Percentiles rank a stretch among this genome's conserved stretches.
Evolutionary conservation across 1,140 invertebrate species (phyloP).

Genomic region (Pogonomyrmex barbatus): DNA sequence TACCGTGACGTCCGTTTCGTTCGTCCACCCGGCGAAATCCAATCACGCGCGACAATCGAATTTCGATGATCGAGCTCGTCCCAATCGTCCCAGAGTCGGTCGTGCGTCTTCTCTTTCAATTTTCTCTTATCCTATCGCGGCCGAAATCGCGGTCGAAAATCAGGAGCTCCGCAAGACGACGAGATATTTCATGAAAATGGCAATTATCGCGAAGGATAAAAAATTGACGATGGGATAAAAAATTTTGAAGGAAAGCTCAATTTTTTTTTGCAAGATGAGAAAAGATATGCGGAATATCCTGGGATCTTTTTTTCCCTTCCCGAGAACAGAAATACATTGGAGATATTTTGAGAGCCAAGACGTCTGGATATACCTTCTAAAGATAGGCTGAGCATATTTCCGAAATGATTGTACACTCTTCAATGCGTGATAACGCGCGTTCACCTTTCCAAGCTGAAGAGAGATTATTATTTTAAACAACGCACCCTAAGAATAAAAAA

Average conservation of each 20-base stretch:
- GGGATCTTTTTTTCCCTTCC: neutral
- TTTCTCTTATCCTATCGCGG: too few species aligned
- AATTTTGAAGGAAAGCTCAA: too few species aligned
- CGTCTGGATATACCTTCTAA: neutral
- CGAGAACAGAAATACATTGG: neutral
- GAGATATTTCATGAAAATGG: too few species aligned
- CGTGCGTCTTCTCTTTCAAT: neutral
- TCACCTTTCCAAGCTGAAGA: neutral
- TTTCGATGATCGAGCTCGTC: conserved; percentile 13
- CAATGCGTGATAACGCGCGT: neutral
- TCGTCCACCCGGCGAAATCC: conserved; percentile 21
- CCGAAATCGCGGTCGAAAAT: too few species aligned
- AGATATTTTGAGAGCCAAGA: conserved; percentile 19
- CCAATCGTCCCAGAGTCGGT: neutral
- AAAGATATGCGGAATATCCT: too few species aligned
- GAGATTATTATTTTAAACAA: conserved; percentile 1
- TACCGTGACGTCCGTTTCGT: neutral
- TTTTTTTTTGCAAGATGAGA: too few species aligned
- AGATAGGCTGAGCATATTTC: neutral
- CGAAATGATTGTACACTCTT: neutral
- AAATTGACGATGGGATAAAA: too few species aligned
- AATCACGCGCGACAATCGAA: conserved; percentile 37
- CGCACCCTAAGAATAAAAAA: neutral
- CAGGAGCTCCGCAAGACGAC: too few species aligned
- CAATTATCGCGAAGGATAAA: too few species aligned